Percentiles rank a stretch among this genome's conserved stretches.
Evolutionary conservation across 2,797 vertebrate genomes (phyloP).

Genomic region (Pangasius macronema): DNA sequence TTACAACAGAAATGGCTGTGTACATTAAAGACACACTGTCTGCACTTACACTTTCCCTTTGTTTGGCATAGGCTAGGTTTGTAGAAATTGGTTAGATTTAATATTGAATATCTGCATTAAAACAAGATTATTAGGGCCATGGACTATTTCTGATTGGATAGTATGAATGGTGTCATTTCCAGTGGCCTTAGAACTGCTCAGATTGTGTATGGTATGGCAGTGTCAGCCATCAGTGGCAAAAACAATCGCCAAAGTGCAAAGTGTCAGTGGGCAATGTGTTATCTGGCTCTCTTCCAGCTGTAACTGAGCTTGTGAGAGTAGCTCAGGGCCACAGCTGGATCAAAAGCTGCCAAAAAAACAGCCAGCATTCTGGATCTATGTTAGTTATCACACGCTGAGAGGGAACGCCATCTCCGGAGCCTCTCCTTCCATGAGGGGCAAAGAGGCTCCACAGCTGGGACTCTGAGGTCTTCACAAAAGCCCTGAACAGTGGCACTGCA

Average conservation of each 20-base stretch:
- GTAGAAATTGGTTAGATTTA: background rate
- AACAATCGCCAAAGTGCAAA: background rate
- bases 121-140: background rate
- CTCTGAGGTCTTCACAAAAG: constrained; percentile 35
- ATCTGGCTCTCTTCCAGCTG: constrained; percentile 37
- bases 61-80: background rate
- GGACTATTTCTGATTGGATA: background rate
- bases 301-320: constrained; percentile 39
- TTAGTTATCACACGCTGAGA: constrained; percentile 59
- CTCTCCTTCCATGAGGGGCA: constrained; percentile 39
- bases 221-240: background rate
- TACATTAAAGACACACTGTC: background rate
- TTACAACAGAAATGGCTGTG: background rate
- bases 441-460: constrained; percentile 18
- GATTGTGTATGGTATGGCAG: background rate
- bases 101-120: background rate
- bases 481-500: constrained; percentile 24
- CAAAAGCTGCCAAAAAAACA: constrained; percentile 56
- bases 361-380: constrained; percentile 59
- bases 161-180: background rate
- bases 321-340: constrained; percentile 55
- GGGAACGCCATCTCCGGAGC: constrained; percentile 63
- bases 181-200: background rate
- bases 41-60: background rate
- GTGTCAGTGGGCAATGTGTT: constrained; percentile 8